These are phyloP conservation scores for Myrmecophaga tridactyla DNA, from an alignment of 2,113 vertebrate species.

Conservation along the genomic window DNA sequence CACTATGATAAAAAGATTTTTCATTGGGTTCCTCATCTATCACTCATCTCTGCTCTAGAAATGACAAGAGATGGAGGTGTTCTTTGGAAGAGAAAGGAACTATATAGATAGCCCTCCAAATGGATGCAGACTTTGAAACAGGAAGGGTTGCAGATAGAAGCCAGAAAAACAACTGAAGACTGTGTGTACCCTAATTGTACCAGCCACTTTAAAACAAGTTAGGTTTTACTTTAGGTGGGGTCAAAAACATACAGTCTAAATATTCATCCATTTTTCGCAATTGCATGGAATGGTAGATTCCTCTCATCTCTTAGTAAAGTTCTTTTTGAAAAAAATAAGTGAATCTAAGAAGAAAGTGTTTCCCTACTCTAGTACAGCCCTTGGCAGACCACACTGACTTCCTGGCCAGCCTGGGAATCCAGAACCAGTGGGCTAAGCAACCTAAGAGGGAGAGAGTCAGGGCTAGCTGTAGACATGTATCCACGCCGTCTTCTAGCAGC, in stretches of 20 bases:
- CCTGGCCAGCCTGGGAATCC: neutral
- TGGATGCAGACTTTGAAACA: slow-evolving; percentile 3
- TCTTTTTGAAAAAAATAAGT: slow-evolving; percentile 34
- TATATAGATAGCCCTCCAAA: neutral
- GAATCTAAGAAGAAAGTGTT: slow-evolving; percentile 49
- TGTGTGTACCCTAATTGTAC: neutral
- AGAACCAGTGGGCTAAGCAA: slow-evolving; percentile 5
- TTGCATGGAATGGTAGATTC: slow-evolving; percentile 8
- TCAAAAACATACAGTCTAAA: neutral
- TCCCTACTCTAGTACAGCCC: neutral
- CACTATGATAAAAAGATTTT: neutral
- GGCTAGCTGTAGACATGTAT: neutral
- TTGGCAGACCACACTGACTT: neutral
- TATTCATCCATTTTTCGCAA: slow-evolving; percentile 26
- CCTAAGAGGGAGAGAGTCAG: neutral
- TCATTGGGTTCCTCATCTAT: neutral
- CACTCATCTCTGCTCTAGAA: neutral
- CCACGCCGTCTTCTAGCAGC: slow-evolving; percentile 19
- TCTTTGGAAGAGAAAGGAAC: neutral
- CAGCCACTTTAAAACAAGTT: neutral
- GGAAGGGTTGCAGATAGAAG: neutral
- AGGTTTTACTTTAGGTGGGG: slow-evolving; percentile 6
- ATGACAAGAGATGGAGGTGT: neutral
- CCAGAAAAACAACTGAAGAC: neutral
- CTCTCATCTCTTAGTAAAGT: slow-evolving; percentile 38